Conservation (phyloP, 2,888 invertebrate species). For the Bombylius major region DNA sequence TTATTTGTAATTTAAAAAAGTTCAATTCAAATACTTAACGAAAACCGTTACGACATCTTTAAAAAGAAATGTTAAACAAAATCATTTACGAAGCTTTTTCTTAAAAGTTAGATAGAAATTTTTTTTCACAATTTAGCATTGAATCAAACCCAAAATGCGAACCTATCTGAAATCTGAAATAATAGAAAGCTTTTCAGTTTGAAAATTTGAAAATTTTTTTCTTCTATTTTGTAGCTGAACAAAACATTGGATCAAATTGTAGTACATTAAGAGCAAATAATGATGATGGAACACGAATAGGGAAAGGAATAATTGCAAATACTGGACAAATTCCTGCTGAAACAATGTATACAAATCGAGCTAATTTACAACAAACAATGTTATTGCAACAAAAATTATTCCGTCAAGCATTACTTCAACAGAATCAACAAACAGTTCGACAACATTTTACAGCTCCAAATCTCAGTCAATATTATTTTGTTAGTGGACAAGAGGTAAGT, state of each 20-base stretch:
- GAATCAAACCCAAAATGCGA: too few relatives aligned
- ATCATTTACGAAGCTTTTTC: too few relatives aligned
- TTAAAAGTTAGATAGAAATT: too few relatives aligned
- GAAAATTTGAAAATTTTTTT: background rate
- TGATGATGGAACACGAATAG: background rate
- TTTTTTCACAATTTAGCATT: too few relatives aligned
- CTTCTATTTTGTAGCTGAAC: background rate
- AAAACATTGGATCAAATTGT: background rate
- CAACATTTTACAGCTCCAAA: slow-evolving; percentile 43
- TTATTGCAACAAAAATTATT: slow-evolving; percentile 53
- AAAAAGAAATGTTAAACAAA: too few relatives aligned
- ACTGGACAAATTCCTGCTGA: slow-evolving; percentile 35
- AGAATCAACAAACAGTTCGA: slow-evolving; percentile 22
- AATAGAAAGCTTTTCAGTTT: too few relatives aligned
- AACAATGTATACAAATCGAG: slow-evolving; percentile 58
- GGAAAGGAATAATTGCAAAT: background rate
- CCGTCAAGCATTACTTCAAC: slow-evolving; percentile 39
- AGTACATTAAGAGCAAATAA: background rate
- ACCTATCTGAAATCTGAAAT: too few relatives aligned
- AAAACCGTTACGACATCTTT: background rate
- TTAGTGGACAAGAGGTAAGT: slow-evolving; percentile 43
- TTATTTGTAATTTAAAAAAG: background rate
- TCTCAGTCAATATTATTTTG: slow-evolving; percentile 46
- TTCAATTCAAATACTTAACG: background rate
- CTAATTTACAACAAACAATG: slow-evolving; percentile 56